These are phyloP conservation scores for Hephaestus fuliginosus DNA, from an alignment of 2,797 vertebrate genomes.

Conservation along the genomic window DNA sequence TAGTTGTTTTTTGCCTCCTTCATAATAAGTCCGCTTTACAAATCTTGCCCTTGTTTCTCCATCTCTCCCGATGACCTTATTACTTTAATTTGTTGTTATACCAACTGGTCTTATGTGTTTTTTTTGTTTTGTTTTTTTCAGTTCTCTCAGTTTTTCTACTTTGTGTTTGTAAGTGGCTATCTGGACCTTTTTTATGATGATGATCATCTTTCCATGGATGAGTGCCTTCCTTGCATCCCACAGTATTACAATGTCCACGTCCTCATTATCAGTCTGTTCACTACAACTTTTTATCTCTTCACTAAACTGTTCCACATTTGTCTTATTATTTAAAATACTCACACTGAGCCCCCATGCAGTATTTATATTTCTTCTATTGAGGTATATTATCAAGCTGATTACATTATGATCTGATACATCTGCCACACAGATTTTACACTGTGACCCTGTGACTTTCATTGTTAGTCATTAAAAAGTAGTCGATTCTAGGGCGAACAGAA, in stretches of 20 bases:
- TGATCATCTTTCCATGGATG: neutral
- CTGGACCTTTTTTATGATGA: neutral
- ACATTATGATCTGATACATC: neutral
- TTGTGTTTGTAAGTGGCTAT: constrained; percentile 1
- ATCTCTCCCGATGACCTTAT: neutral
- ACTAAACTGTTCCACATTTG: constrained; percentile 1
- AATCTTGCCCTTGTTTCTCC: neutral
- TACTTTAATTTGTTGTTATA: constrained; percentile 16
- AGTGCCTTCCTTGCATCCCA: constrained; percentile 27
- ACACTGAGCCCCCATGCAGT: neutral
- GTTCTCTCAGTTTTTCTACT: neutral
- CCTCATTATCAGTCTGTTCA: constrained; percentile 20
- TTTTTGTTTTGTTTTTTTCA: constrained; percentile 18
- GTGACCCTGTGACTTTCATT: neutral
- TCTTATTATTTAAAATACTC: neutral
- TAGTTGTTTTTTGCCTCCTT: constrained; percentile 21
- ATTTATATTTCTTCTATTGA: neutral
- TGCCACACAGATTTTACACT: neutral
- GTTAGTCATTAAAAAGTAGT: constrained; percentile 23
- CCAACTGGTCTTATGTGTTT: neutral
- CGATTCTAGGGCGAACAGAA: constrained; percentile 9
- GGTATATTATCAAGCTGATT: neutral
- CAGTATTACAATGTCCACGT: neutral
- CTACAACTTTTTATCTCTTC: constrained; percentile 14
- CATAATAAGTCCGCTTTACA: constrained; percentile 9